phyloP scores from a whole-genome alignment of 2,797 vertebrate species.

The Thunnus albacares region DNA sequence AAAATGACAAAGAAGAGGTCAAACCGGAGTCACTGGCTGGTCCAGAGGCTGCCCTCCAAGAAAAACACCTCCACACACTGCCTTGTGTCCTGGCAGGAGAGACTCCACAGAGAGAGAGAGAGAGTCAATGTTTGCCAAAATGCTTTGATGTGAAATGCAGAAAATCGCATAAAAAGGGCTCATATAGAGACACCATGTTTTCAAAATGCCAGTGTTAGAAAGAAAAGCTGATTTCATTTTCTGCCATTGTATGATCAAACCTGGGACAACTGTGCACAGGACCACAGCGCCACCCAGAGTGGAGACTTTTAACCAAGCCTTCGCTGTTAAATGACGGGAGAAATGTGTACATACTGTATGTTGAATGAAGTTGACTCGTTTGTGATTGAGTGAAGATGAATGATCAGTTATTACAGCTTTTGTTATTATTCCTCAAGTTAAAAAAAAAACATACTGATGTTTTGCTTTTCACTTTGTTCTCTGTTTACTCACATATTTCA shows the following conservation, averaged over 20 bases:
- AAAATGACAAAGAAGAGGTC: constrained; percentile 16
- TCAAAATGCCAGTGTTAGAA: constrained; percentile 26
- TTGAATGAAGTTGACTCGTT: constrained; percentile 1
- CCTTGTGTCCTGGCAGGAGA: constrained; percentile 39
- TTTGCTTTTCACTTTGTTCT: constrained; percentile 10
- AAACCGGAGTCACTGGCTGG: constrained; percentile 88
- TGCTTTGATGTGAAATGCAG: constrained; percentile 30
- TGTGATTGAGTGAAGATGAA: constrained; percentile 28
- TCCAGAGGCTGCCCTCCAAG: constrained; percentile 82
- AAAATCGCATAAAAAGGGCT: constrained; percentile 6
- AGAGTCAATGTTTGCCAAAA: constrained; percentile 5
- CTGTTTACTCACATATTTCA: constrained; percentile 27
- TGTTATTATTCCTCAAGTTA: constrained; percentile 26
- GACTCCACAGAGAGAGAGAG: constrained; percentile 5
- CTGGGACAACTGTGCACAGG: not conserved
- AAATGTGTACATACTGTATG: not conserved
- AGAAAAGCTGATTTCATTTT: constrained; percentile 1
- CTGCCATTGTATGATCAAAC: constrained; percentile 13
- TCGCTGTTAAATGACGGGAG: not conserved
- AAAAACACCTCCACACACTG: constrained; percentile 29
- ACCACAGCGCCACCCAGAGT: constrained; percentile 50
- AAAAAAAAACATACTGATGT: not conserved
- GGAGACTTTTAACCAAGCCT: not conserved
- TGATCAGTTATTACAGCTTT: constrained; percentile 24
- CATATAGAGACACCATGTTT: constrained; percentile 19